Conservation (phyloP, 2,797 vertebrate genomes). For the Pangasius krempfi region DNA sequence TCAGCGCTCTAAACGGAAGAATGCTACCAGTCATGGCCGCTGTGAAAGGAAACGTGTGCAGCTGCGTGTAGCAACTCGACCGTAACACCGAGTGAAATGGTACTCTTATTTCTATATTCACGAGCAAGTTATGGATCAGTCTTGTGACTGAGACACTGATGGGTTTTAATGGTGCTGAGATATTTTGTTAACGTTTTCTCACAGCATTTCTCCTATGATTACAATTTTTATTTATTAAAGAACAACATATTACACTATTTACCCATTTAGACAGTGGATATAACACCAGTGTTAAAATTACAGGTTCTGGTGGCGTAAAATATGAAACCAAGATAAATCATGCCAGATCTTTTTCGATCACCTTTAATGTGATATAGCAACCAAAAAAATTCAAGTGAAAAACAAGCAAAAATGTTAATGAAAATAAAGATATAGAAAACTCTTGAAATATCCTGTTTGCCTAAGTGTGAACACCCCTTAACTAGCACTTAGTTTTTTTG, state of each 20-base stretch:
- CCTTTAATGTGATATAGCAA: neutral
- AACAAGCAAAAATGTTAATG: neutral
- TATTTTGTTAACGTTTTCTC: neutral
- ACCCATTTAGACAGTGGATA: neutral
- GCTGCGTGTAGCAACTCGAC: slow-evolving; percentile 18
- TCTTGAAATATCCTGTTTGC: neutral
- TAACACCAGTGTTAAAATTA: neutral
- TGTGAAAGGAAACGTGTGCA: slow-evolving; percentile 55
- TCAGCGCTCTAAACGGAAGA: slow-evolving; percentile 44
- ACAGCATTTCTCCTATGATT: neutral
- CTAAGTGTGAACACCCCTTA: neutral
- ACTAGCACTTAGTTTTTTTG: neutral
- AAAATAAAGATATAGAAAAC: neutral
- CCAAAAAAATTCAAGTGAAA: neutral
- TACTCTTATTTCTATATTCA: slow-evolving; percentile 32
- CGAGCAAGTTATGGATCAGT: slow-evolving; percentile 9
- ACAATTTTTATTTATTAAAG: neutral
- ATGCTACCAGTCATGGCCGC: slow-evolving; percentile 51
- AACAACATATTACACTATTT: neutral
- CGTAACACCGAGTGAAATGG: slow-evolving; percentile 36
- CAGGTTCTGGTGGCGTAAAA: neutral
- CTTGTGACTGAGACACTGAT: slow-evolving; percentile 2
- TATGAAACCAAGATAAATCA: neutral
- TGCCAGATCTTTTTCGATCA: neutral
- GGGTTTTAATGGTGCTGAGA: neutral